These are phyloP conservation scores for Dendrocincla tyrannina DNA, from an alignment of 2,797 vertebrate genomes.

Conservation along the genomic window DNA sequence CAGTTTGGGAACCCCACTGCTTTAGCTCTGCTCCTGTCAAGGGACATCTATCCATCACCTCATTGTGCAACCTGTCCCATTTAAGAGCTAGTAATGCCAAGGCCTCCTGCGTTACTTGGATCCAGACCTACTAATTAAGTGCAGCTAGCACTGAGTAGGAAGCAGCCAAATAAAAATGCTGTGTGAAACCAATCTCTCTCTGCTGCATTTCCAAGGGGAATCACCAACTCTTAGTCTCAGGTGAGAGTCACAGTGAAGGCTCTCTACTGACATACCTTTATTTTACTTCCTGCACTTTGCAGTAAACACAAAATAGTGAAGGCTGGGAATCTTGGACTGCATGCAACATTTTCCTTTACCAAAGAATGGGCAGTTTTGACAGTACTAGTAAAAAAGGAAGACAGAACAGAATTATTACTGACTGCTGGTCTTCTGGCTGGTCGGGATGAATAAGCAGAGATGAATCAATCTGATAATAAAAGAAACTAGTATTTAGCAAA, in stretches of 20 bases:
- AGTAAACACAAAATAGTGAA: not conserved
- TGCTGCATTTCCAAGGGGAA: not conserved
- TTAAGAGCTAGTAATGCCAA: constrained; percentile 2
- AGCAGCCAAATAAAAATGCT: constrained; percentile 11
- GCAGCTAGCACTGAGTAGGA: not conserved
- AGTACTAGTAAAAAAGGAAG: not conserved
- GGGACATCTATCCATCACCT: constrained; percentile 23
- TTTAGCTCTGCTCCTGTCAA: constrained; percentile 53
- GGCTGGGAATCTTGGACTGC: not conserved
- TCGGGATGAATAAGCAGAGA: not conserved
- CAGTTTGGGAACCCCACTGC: constrained; percentile 16
- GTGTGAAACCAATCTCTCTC: not conserved
- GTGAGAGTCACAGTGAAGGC: not conserved
- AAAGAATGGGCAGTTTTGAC: not conserved
- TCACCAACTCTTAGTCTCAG: not conserved
- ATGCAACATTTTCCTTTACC: not conserved
- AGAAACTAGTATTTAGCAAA: not conserved
- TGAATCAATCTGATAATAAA: not conserved
- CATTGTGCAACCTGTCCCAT: not conserved
- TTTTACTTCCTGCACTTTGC: not conserved
- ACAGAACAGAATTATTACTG: not conserved
- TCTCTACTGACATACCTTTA: not conserved
- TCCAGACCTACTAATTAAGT: not conserved
- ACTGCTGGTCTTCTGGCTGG: not conserved
- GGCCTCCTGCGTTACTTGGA: constrained; percentile 14